Percentiles rank a stretch among this genome's conserved stretches.
These are phyloP conservation scores for Cairina moschata DNA, from an alignment of 2,113 vertebrate genomes.

Conservation along the genomic window DNA sequence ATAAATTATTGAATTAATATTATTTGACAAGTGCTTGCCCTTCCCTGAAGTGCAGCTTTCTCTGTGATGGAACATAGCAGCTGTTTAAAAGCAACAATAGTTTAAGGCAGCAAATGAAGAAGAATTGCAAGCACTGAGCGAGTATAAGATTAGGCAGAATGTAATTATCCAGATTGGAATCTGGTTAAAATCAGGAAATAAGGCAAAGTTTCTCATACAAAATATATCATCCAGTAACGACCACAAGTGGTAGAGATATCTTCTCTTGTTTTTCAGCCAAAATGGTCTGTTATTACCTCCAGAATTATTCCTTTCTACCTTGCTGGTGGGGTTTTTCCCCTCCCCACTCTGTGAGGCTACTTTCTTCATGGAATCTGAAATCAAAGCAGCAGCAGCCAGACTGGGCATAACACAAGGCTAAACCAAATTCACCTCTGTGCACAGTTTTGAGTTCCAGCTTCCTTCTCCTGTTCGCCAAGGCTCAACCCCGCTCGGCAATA, in stretches of 20 bases:
- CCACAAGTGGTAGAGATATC: neutral
- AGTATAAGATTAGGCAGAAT: conserved; percentile 40
- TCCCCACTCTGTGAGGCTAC: neutral
- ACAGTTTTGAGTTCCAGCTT: neutral
- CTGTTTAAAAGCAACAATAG: conserved; percentile 65
- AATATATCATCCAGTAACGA: neutral
- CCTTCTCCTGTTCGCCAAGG: neutral
- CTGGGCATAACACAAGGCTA: neutral
- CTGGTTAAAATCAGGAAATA: conserved; percentile 19
- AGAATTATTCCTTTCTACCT: neutral
- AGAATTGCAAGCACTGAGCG: conserved; percentile 40
- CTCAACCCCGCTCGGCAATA: neutral
- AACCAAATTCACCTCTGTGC: too few species aligned
- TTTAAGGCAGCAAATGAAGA: conserved; percentile 60
- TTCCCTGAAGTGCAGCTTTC: conserved; percentile 58
- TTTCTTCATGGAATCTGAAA: too few species aligned
- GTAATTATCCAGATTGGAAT: conserved; percentile 47
- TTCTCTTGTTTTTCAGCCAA: neutral
- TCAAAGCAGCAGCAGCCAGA: too few species aligned
- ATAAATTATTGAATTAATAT: conserved; percentile 71
- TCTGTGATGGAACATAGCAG: conserved; percentile 51
- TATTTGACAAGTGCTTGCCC: conserved; percentile 67
- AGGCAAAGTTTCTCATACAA: neutral
- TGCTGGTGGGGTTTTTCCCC: neutral
- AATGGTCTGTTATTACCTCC: neutral